These are phyloP conservation scores for Hemaris fuciformis DNA, from an alignment of 2,888 invertebrate species.

Conservation along the genomic window DNA sequence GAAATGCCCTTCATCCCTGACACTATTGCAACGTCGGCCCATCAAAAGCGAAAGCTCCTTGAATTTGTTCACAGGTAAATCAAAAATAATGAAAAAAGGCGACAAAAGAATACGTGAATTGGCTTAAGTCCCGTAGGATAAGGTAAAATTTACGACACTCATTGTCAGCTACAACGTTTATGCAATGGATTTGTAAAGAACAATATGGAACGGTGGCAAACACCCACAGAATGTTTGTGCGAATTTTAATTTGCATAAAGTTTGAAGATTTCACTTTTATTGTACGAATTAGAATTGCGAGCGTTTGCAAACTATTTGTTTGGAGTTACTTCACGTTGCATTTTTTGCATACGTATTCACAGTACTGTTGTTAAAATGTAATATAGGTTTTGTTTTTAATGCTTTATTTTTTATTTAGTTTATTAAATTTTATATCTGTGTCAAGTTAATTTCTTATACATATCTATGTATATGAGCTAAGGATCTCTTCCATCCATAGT, in stretches of 20 bases:
- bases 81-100: conserved; percentile 40
- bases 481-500: too few species aligned
- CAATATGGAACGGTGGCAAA: conserved; percentile 36
- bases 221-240: conserved; percentile 54
- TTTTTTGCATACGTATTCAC: conserved; percentile 3
- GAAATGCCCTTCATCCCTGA: neutral
- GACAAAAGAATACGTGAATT: conserved; percentile 48
- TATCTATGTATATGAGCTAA: too few species aligned
- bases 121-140: conserved; percentile 46
- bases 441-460: too few species aligned
- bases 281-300: conserved; percentile 52
- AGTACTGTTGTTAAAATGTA: neutral
- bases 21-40: neutral
- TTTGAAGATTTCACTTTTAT: conserved; percentile 71
- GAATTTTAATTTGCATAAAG: conserved; percentile 62
- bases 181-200: conserved; percentile 46
- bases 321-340: conserved; percentile 17
- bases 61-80: conserved; percentile 48
- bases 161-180: conserved; percentile 53
- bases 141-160: conserved; percentile 57
- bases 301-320: conserved; percentile 42
- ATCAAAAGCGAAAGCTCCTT: conserved; percentile 20
- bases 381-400: neutral
- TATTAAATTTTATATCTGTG: too few species aligned
- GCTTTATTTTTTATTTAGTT: neutral